A percentile compares a stretch with the other conserved stretches of the same genome.
These are phyloP conservation scores for Anoncus sp. DNA, from an alignment of 2,888 invertebrate species.

Conservation along the genomic window DNA sequence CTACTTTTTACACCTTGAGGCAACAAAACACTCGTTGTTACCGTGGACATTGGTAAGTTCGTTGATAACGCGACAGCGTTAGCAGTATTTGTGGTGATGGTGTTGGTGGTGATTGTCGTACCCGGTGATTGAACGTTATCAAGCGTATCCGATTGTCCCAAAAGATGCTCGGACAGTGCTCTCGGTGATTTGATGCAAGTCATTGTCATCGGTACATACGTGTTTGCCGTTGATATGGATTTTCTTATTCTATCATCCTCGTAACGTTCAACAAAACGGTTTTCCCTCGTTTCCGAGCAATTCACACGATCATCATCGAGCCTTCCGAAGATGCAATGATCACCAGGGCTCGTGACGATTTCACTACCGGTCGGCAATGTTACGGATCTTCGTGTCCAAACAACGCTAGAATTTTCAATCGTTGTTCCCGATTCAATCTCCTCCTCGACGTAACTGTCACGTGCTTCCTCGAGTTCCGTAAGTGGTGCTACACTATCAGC, in stretches of 20 bases:
- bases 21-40: slow-evolving; percentile 46
- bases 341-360: background rate
- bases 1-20: slow-evolving; percentile 72
- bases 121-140: slow-evolving; percentile 68
- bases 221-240: slow-evolving; percentile 79
- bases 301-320: background rate
- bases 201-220: slow-evolving; percentile 78
- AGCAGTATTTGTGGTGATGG: slow-evolving; percentile 72
- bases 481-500: slow-evolving; percentile 57
- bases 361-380: slow-evolving; percentile 57
- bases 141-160: slow-evolving; percentile 77
- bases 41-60: slow-evolving; percentile 25
- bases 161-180: slow-evolving; percentile 80
- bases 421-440: slow-evolving; percentile 59
- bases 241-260: slow-evolving; percentile 76
- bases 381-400: slow-evolving; percentile 64
- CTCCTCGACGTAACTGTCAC: slow-evolving; percentile 60
- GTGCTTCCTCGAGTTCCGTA: slow-evolving; percentile 59
- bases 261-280: slow-evolving; percentile 52
- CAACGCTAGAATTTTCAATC: slow-evolving; percentile 52
- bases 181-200: slow-evolving; percentile 81
- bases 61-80: slow-evolving; percentile 52
- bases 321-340: background rate
- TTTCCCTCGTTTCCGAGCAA: background rate
- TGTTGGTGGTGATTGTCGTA: slow-evolving; percentile 72